phyloP scores from a whole-genome alignment of 2,113 vertebrate species.

The Urocolius indicus region DNA sequence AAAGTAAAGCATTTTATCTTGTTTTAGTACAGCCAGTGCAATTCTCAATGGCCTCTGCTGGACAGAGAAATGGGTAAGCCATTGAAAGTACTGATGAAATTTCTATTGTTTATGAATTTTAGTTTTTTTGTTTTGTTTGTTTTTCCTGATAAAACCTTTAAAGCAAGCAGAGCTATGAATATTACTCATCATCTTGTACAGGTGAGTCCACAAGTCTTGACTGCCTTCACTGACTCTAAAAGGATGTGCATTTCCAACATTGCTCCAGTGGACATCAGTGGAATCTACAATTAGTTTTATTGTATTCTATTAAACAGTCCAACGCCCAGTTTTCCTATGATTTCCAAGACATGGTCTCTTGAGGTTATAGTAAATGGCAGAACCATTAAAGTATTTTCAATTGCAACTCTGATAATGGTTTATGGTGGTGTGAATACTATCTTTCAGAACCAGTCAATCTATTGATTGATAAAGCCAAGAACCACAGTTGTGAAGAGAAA shows the following conservation, averaged over 20 bases:
- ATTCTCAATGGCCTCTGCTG: neutral
- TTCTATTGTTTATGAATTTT: neutral
- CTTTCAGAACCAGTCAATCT: neutral
- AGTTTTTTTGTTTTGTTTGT: too few relatives aligned
- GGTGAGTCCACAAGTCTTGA: neutral
- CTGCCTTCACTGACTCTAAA: neutral
- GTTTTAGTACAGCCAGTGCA: neutral
- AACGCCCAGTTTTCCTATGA: neutral
- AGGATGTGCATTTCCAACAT: neutral
- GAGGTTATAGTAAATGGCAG: neutral
- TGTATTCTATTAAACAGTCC: neutral
- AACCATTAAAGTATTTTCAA: neutral
- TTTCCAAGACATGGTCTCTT: neutral
- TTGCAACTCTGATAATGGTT: neutral
- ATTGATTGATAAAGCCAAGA: neutral
- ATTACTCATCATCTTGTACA: neutral
- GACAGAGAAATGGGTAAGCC: neutral
- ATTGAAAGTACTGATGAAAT: neutral
- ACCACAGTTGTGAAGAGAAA: neutral
- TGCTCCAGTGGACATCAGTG: constrained; percentile 47
- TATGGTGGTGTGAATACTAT: neutral
- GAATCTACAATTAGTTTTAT: neutral
- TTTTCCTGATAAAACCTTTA: neutral
- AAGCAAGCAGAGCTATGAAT: rapidly evolving
- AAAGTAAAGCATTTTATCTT: neutral